phyloP scores from a whole-genome alignment of 2,888 invertebrate genomes.

The Villa cingulata region DNA sequence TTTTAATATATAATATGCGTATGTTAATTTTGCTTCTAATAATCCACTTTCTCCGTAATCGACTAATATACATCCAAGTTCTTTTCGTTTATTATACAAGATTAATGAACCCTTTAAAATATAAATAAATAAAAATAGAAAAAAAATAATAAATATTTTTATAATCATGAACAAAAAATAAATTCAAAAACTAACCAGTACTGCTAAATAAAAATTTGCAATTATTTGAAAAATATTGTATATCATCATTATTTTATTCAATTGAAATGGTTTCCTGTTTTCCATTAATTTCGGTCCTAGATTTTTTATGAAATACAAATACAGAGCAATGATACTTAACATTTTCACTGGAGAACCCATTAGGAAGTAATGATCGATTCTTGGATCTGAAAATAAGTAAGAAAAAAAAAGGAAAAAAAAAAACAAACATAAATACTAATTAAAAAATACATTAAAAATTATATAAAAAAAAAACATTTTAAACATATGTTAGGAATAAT shows the following conservation, averaged over 20 bases:
- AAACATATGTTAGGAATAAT: too few species aligned
- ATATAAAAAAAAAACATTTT: too few species aligned
- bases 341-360: conserved; percentile 49
- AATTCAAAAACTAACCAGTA: neutral
- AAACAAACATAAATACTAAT: too few species aligned
- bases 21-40: conserved; percentile 20
- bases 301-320: conserved; percentile 52
- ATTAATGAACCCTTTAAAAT: neutral
- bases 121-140: neutral
- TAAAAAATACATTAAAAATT: too few species aligned
- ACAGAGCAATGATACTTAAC: conserved; percentile 40
- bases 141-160: neutral
- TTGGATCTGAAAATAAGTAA: conserved; percentile 38
- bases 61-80: neutral
- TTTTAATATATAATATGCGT: conserved; percentile 49
- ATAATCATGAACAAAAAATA: neutral
- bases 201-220: conserved; percentile 1
- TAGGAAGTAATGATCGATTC: conserved; percentile 50
- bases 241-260: conserved; percentile 41
- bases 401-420: conserved; percentile 10
- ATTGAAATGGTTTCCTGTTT: conserved; percentile 44
- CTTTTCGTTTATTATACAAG: neutral
- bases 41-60: conserved; percentile 3
- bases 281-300: conserved; percentile 59
- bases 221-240: conserved; percentile 3